Percentiles rank a stretch among this genome's conserved stretches.
Conservation (phyloP, 2,797 vertebrate species). For the Pogoniulus pusillus region DNA sequence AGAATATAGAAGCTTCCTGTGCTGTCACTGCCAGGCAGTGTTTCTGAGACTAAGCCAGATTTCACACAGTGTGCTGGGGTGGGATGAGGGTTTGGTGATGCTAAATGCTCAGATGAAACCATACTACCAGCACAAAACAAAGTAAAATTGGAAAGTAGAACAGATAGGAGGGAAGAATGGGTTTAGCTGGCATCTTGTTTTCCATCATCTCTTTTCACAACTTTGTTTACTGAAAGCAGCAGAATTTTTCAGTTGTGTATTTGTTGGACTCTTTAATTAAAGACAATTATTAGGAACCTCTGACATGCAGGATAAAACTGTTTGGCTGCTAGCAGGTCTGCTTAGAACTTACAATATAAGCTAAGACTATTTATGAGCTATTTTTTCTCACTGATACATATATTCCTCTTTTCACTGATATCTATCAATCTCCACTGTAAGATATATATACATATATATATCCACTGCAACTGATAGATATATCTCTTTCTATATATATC, state of each 20-base stretch:
- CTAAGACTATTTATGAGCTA: constrained; percentile 38
- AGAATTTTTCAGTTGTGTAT: background rate
- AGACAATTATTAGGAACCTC: background rate
- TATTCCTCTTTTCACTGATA: background rate
- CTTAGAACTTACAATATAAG: constrained; percentile 1
- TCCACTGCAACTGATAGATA: no score
- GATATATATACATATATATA: no score
- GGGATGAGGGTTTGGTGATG: background rate
- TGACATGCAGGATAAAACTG: constrained; percentile 4
- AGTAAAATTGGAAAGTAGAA: background rate
- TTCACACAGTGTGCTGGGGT: rapidly evolving
- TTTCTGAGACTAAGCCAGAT: background rate
- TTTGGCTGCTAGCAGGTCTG: background rate
- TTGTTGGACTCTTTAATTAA: constrained; percentile 29
- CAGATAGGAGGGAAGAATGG: background rate
- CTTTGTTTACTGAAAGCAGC: background rate
- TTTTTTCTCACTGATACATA: constrained; percentile 18
- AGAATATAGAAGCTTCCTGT: background rate
- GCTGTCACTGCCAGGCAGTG: background rate
- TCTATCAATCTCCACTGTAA: no score
- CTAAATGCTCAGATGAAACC: background rate
- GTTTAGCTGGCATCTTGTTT: background rate
- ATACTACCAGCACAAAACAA: background rate
- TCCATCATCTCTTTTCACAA: background rate
- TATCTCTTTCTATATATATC: no score